Conservation (phyloP, 1,140 invertebrate genomes). For the Gonioctena quinquepunctata region DNA sequence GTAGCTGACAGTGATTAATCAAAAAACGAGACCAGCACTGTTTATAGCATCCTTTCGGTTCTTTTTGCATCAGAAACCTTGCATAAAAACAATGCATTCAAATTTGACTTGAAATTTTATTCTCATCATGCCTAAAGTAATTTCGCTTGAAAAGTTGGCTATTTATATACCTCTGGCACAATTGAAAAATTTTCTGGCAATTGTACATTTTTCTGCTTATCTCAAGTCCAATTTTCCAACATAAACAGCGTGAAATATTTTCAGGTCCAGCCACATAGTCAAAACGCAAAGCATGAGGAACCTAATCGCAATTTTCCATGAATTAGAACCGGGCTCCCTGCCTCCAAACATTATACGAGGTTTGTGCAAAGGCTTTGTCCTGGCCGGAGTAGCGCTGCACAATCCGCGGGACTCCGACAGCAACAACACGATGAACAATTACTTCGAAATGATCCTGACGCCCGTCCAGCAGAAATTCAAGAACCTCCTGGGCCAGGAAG, state of each 20-base stretch:
- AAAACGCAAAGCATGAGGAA: constrained; percentile 57
- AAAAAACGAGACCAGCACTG: no score
- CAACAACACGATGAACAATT: constrained; percentile 46
- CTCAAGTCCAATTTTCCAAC: no score
- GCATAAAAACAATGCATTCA: no score
- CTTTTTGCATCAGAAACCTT: no score
- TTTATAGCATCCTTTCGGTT: no score
- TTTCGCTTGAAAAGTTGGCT: no score
- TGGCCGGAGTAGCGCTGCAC: constrained; percentile 57
- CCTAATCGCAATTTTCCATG: constrained; percentile 51
- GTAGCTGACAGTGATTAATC: no score
- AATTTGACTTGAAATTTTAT: no score
- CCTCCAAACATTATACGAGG: constrained; percentile 59
- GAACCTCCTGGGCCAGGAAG: constrained; percentile 60
- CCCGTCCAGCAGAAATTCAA: constrained; percentile 66
- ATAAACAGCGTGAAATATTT: constrained; percentile 20
- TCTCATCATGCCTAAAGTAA: no score
- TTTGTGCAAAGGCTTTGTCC: constrained; percentile 60
- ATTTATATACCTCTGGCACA: no score
- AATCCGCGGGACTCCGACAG: constrained; percentile 26
- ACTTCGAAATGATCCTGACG: constrained; percentile 64
- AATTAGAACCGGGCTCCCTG: constrained; percentile 54
- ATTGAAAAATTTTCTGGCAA: no score
- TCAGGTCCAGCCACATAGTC: constrained; percentile 49
- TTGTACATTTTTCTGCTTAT: no score